Evolutionary conservation across 2,113 vertebrate species (phyloP), one percentile per base, ranked within the genome.

Genomic region (Phaethon lepturus): DNA sequence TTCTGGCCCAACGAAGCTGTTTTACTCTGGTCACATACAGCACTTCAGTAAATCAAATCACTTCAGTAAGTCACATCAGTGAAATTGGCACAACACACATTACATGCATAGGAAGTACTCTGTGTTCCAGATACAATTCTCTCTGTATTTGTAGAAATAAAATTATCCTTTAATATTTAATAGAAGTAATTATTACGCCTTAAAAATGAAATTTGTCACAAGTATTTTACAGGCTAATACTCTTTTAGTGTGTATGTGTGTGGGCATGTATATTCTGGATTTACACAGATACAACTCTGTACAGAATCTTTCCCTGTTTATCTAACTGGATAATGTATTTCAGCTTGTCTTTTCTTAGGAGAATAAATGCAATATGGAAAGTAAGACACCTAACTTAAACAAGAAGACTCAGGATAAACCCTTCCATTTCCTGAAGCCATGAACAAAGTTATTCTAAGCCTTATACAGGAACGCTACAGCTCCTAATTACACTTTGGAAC

Each of bases 101-200:
- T 29, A 40, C 9, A 33, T 4, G 18, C 18, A 72, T 1, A 78
- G 33, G 47, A 93, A 91, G 47, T 24, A 93, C 60, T 52, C 66
- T 22, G 20, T 75, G 76, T 75, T 91, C 52, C 86, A 81, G 71
- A 59, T 10, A 55, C 0, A 67, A 89, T 81, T 81, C 79, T 69
- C 33, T 33, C 62, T 63, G 0, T 44, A 86, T 55, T 80, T 86
- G 62, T 28, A 93, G 69, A 78, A 91, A 89, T 67, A 59, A 86
- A 95, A 84, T 67, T 55, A 47, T 35, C 62, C 17, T 77, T 90
- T 23, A 88, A 62, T 91, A 92, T 56, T 84, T 86, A 94, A 91
- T 52, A 19, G 17, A 84, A 87, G 45, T 22, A 84, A 92, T 94
- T 86, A 50, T 42, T 88, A 92, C 42, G 11, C 47, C 76, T 83